phyloP scores from a whole-genome alignment of 1,140 invertebrate genomes.

The Sarcophaga bullata region DNA sequence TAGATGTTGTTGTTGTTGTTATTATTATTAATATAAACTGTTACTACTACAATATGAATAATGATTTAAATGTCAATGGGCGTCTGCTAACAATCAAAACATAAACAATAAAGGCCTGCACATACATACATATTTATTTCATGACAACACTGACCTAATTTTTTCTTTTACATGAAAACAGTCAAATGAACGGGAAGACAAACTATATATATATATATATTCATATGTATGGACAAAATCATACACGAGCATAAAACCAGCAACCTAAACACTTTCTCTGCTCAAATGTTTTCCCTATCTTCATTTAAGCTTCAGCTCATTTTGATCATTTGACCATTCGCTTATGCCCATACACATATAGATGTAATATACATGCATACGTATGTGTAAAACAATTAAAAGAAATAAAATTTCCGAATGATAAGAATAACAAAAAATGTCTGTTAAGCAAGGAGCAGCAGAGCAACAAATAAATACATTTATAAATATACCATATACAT shows the following conservation, averaged over 20 bases:
- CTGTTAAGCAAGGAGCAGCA: neutral
- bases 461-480: neutral
- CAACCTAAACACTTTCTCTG: slow-evolving; percentile 34
- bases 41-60: slow-evolving; percentile 5
- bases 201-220: no score
- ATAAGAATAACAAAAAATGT: slow-evolving; percentile 5
- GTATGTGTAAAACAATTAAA: slow-evolving; percentile 30
- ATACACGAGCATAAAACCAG: slow-evolving; percentile 23
- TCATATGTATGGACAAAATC: neutral
- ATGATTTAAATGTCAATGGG: slow-evolving; percentile 26
- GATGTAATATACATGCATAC: neutral
- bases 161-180: neutral
- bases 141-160: slow-evolving; percentile 40
- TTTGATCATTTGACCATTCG: neutral
- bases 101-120: slow-evolving; percentile 25
- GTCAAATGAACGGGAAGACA: slow-evolving; percentile 11
- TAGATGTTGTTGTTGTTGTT: neutral
- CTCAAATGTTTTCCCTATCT: neutral
- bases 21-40: no score
- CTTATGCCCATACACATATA: neutral
- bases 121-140: slow-evolving; percentile 27
- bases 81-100: slow-evolving; percentile 25
- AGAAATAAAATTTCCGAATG: slow-evolving; percentile 27
- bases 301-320: neutral
- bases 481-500: neutral